phyloP scores from a whole-genome alignment of 2,113 vertebrate species.

The Macquaria ambigua region DNA sequence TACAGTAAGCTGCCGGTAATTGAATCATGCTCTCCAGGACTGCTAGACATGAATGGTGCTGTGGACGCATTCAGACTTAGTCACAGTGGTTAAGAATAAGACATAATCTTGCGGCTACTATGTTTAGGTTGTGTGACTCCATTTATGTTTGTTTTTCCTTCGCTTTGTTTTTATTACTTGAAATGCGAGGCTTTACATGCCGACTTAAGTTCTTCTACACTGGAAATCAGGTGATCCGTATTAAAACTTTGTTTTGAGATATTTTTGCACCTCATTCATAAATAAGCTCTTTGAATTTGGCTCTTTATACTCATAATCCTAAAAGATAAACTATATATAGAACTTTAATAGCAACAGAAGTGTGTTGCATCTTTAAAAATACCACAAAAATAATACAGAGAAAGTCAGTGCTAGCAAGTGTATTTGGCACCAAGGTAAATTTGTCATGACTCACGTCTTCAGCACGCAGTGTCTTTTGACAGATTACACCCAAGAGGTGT shows the following conservation, averaged over 20 bases:
- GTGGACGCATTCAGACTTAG: slow-evolving; percentile 57
- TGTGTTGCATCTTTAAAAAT: slow-evolving; percentile 6
- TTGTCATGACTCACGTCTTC: slow-evolving; percentile 49
- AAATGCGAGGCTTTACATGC: slow-evolving; percentile 26
- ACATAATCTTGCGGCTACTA: slow-evolving; percentile 54
- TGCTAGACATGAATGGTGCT: slow-evolving; percentile 66
- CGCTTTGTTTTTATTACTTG: slow-evolving; percentile 48
- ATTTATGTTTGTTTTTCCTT: slow-evolving; percentile 55
- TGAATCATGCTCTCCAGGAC: slow-evolving; percentile 72
- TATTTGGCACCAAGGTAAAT: slow-evolving; percentile 6
- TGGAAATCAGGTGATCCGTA: slow-evolving; percentile 43
- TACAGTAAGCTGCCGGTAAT: slow-evolving; percentile 81
- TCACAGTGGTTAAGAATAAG: slow-evolving; percentile 58
- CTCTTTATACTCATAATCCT: slow-evolving; percentile 35
- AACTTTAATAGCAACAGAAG: not conserved
- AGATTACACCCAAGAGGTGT: slow-evolving; percentile 31
- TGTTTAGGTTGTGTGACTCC: slow-evolving; percentile 54
- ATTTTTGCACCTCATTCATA: slow-evolving; percentile 26
- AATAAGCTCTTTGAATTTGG: slow-evolving; percentile 22
- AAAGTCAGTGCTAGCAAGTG: slow-evolving; percentile 10
- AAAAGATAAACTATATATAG: not conserved
- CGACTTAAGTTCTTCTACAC: not conserved
- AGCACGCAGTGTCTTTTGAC: slow-evolving; percentile 21
- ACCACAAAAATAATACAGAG: not conserved
- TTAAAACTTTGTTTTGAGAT: slow-evolving; percentile 25